Evolutionary conservation across 2,888 invertebrate genomes (phyloP), one percentile per base, ranked within the genome.

Genomic region (Ochropleura leucogaster): DNA sequence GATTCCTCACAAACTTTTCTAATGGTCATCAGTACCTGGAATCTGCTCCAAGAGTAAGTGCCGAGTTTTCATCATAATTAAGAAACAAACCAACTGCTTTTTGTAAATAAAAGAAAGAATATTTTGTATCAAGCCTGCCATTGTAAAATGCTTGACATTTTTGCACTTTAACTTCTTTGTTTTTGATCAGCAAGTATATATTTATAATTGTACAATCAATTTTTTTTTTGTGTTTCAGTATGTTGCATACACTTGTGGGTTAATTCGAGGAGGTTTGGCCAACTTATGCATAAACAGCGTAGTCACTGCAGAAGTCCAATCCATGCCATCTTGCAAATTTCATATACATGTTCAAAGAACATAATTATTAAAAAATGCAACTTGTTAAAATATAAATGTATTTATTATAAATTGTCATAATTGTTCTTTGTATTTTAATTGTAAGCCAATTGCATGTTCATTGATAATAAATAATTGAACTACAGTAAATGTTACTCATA

Each of bases 211-310:
- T 40, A 47, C n/a, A 40, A 40, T 42, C 42, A 4, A 6, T 12
- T 0, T 40, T 55, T 4, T 75, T 49, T 44, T 44, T 51, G 14
- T 88, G 77, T 97, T 97, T 74, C 95, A 98, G 97, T 98, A 98
- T 96, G 97, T 99, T 72, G 99, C 99, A 3, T 99, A 99, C 92
- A 99, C 99, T 0, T 99, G 99, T 96, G 99, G 99, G 7, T 96
- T 99, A 84, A 98, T 99, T 71, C 97, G 99, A 90, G 99, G 99
- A 53, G 99, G 99, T 66, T 96, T 99, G 80, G 98, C 99, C 30
- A 99, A 99, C 96, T 97, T 99, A 80, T 99, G 99, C 77, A 98
- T 99, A 82, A 98, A 98, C 89, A 98, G 99, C 92, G 98, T 99
- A 71, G 99, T 99, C 1, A 99, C 99, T 20, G 99, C 99, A 7